Evolutionary conservation across 2,797 vertebrate species (phyloP), one percentile per base, ranked within the genome.

Genomic region (Hippocampus kuda): DNA sequence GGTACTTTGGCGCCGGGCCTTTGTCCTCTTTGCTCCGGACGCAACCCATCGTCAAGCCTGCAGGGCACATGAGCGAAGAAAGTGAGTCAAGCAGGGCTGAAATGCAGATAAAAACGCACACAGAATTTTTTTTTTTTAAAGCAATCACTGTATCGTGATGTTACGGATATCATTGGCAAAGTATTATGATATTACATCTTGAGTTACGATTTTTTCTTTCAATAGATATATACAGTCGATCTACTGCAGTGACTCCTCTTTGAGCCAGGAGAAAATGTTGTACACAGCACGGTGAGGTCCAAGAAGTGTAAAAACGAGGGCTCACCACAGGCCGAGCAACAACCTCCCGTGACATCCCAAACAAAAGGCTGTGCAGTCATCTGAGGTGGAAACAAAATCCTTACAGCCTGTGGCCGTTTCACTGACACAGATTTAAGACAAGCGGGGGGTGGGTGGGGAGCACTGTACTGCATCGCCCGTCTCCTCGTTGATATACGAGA

Each of bases 1-100:
- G 91, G 77, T 94, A 95, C 84, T 98, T 97, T 82, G 91, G 90
- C 48, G 90, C 75, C 67, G 93, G 91, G 83, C 90, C 90, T 91
- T 96, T 97, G 88, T 94, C 93, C 88, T 96, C 94, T 90, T 99
- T 99, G 88, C 96, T 99, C 92, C 93, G 94, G 88, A 97, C 93
- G 73, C 96, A 98, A 88, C 96, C 96, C 96, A 99, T 99, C 78
- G 85, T 90, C 83, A 85, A 91, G 92, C 85, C 93, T 94, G 85
- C 2, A n/a, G 41, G 26, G 68, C 65, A 57, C 11, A 81, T 2
- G 4, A 22, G 67, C 5, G n/a, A 65, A 4, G 24, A 4, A 10
- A 60, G 8, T 42, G 2, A 24, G 41, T 64, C 13, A 16, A 42
- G 38, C 4, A 26, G 24, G 41, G 11, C n/a, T 64, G 38, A n/a